Conservation (phyloP, 2,113 vertebrate genomes). For the Columba livia region DNA sequence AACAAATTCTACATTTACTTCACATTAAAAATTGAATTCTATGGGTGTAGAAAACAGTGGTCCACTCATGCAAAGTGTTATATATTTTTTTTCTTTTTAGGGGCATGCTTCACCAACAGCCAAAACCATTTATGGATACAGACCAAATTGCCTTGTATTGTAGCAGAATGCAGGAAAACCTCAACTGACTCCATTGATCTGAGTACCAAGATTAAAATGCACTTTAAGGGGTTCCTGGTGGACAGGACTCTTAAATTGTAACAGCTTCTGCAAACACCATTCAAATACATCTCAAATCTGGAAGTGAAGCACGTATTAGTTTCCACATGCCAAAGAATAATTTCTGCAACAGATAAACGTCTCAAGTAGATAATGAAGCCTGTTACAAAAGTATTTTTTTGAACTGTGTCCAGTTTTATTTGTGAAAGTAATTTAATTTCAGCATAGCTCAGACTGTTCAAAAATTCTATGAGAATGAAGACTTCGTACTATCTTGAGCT, state of each 20-base stretch:
- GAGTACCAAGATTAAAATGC: not conserved
- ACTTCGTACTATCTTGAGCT: not conserved
- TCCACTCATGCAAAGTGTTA: not conserved
- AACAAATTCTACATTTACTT: not conserved
- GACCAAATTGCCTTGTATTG: not conserved
- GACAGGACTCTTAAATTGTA: not conserved
- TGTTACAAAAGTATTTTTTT: not conserved
- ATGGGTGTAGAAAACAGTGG: not conserved
- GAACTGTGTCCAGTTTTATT: not conserved
- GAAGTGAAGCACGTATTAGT: not conserved
- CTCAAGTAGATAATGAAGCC: not conserved
- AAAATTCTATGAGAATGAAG: not conserved
- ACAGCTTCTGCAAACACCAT: not conserved
- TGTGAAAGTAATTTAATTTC: not conserved
- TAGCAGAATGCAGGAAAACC: not conserved
- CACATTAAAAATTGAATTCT: not conserved
- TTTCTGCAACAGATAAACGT: not conserved
- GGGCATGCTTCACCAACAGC: not conserved
- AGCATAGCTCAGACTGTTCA: not conserved
- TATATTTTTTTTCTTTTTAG: not conserved
- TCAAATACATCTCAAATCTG: not conserved
- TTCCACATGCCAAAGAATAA: not conserved
- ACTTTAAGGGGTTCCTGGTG: not conserved
- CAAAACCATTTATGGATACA: not conserved
- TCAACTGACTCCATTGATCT: not conserved